A percentile compares a stretch with the other conserved stretches of the same genome.
phyloP scores from a whole-genome alignment of 30 jellyfish, hydroid and myxozoan species.

The Hydractinia symbiolongicarpus region DNA sequence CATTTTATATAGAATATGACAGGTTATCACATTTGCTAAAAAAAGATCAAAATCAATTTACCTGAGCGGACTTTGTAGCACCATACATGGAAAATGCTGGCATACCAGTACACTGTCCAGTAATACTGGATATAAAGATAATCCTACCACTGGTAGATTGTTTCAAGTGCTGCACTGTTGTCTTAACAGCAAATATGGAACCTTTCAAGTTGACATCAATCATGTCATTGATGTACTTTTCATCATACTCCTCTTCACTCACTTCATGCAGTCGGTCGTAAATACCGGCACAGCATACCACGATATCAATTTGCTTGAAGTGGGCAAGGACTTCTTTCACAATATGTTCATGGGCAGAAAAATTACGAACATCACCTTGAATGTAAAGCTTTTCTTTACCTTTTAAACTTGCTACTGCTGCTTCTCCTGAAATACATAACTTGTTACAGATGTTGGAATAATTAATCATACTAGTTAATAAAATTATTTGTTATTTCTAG shows the following conservation, averaged over 20 bases:
- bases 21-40: no score
- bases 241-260: no score
- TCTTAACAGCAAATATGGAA: slow-evolving; percentile 4
- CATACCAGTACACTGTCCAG: slow-evolving; percentile 7
- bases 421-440: neutral
- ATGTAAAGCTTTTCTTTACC: neutral
- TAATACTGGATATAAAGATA: slow-evolving; percentile 1
- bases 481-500: no score
- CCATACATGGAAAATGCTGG: neutral
- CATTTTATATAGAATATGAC: no score
- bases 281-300: slow-evolving; percentile 18
- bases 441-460: no score
- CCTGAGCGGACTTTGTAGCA: slow-evolving; percentile 21
- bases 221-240: neutral
- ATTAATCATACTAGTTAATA: no score
- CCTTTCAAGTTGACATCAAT: slow-evolving; percentile 19
- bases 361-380: slow-evolving; percentile 13
- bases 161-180: neutral
- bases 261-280: neutral
- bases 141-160: slow-evolving; percentile 7
- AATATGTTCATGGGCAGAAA: neutral
- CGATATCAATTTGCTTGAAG: slow-evolving; percentile 3
- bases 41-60: neutral
- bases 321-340: neutral
- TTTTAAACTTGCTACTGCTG: neutral